A percentile compares a stretch with the other conserved stretches of the same genome.
phyloP scores from a whole-genome alignment of 2,113 vertebrate genomes.

The Rana temporaria region DNA sequence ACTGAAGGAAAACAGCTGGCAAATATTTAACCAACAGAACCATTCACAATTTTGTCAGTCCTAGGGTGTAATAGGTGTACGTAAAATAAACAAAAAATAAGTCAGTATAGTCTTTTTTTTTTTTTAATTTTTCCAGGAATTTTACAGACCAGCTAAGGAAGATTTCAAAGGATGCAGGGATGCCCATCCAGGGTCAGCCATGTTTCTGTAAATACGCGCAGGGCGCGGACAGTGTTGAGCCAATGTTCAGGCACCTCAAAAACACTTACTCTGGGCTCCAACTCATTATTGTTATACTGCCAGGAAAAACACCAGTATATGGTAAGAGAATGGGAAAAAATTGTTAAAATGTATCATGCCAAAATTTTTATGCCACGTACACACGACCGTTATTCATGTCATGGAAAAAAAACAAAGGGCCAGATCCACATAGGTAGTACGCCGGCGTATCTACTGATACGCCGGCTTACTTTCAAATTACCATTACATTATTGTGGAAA shows the following conservation, averaged over 20 bases:
- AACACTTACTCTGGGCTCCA: constrained; percentile 77
- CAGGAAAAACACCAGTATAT: constrained; percentile 78
- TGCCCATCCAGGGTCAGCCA: constrained; percentile 90
- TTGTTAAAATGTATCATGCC: too few species aligned
- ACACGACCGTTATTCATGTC: too few species aligned
- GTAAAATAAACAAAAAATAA: neutral
- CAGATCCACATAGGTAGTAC: too few species aligned
- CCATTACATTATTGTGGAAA: too few species aligned
- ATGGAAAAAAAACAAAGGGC: too few species aligned
- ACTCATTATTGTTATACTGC: constrained; percentile 76
- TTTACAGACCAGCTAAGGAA: constrained; percentile 98
- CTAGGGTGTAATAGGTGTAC: neutral
- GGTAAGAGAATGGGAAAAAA: constrained; percentile 63
- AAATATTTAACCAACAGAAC: too few species aligned
- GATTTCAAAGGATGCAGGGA: constrained; percentile 97
- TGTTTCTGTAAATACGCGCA: constrained; percentile 77
- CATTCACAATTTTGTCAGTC: too few species aligned
- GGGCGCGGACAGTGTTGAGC: constrained; percentile 76
- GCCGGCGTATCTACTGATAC: too few species aligned
- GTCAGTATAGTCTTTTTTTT: neutral
- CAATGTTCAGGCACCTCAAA: constrained; percentile 78
- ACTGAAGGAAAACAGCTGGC: too few species aligned
- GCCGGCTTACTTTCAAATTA: too few species aligned
- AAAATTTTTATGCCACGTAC: too few species aligned
- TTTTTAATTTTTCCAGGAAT: constrained; percentile 76